Base-by-base conservation (phyloP, 2,797 vertebrate genomes). In the Lophius americanus region DNA sequence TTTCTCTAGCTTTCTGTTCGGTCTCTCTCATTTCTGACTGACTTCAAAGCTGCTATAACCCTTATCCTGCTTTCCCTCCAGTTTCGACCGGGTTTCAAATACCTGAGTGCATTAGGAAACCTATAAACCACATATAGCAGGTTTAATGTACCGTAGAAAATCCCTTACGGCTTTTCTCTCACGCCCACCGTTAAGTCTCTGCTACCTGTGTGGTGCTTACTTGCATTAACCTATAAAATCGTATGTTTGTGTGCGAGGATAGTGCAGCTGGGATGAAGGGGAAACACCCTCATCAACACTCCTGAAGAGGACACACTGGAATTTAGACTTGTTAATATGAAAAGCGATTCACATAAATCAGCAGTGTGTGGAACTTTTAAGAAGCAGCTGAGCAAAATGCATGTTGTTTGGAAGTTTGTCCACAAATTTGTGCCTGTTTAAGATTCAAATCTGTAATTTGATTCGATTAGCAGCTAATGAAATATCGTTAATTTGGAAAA, bases 141-240 rank as follows among this genome's bases (percentile, higher is more conserved):
- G 37, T 76, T 79, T 73, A 77, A 64, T 11, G 6, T 49, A n/a
- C 13, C 3, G 11, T 9, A 61, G 46, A 80, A 83, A 81, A 77
- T 54, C 76, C 56, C 61, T 66, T 10, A 10, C 47, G 44, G 39
- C 49, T 48, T 36, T 51, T 35, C 52, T 75, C 60, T 41, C 72
- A 68, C 70, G 47, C 72, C 67, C 70, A 50, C 78, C 23, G 13
- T 37, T 56, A 57, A 76, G 51, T 48, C 70, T 65, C 36, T 32
- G 33, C 82, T 60, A 67, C 84, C 68, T 89, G 85, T 87, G 84
- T 63, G 78, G 82, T 36, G 56, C 54, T 57, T 23, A 39, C 62
- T 36, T 73, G 60, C 60, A 51, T 32, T 42, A 47, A 35, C 65
- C 37, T n/a, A 63, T 73, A 74, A 86, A 85, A 60, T 6, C 8